Base-by-base conservation (phyloP, 2,113 vertebrate genomes). In the Cheirogaleus medius region DNA sequence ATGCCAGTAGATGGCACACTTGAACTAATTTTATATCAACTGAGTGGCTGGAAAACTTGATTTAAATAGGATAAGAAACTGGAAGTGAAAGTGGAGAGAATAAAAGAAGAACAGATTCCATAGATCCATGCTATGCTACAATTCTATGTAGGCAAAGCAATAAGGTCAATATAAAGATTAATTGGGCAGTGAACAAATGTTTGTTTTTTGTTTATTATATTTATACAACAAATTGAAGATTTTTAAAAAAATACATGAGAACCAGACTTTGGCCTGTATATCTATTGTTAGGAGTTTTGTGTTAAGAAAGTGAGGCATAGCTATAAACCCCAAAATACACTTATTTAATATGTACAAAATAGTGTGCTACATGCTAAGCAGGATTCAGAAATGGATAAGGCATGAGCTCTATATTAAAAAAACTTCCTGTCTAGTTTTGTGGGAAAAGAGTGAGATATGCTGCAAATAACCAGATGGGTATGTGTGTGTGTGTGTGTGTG, bases 1-100 rank as follows among this genome's bases (percentile, higher is more conserved):
- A 34, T 66, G 56, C 96, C 97, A 90, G 76, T 88, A 98, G 97
- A 47, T 98, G 97, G 96, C 95, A 81, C 13, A 34, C 29, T 93
- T 77, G 77, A 34, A 44, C 85, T 95, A 80, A 85, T 54, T 73
- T 87, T 80, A 13, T 90, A 64, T 69, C 32, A 71, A 27, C 34
- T 17, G 13, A 86, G 34, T 78, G 68, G 32, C 74, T 66, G 44
- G 44, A 78, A 93, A 93, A 66, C 8, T 47, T 47, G 47, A 47
- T 10, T 47, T 47, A 64, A 80, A 66, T 52, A 80, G 47, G 17
- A 66, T 74, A 25, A 25, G 58, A 74, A 91, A 73, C 63, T 80
- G 56, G 29, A 66, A 94, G n/a, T 10, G 32, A 60, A 71, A 94
- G 56, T 56, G 74, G 47, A 71, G 44, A 77, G 39, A 87, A 85